phyloP scores from a whole-genome alignment of 2,113 vertebrate genomes.

The Misgurnus mizolepis region DNA sequence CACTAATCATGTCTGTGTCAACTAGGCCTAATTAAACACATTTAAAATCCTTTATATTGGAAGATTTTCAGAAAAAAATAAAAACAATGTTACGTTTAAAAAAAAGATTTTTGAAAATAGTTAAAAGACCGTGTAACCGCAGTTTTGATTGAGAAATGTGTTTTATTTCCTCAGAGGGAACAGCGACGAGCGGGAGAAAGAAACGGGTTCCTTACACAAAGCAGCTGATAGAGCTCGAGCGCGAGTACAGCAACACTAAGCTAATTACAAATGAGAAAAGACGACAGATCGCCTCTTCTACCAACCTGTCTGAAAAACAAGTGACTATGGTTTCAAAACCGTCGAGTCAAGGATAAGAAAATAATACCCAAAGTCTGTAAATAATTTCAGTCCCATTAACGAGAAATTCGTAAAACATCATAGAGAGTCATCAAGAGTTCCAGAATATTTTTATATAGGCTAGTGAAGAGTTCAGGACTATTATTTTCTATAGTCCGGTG shows the following conservation, averaged over 20 bases:
- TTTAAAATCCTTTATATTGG: too few species aligned
- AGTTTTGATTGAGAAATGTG: neutral
- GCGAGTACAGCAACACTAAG: slow-evolving; percentile 89
- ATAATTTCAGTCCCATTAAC: slow-evolving; percentile 46
- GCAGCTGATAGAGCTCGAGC: slow-evolving; percentile 76
- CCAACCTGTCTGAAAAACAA: slow-evolving; percentile 85
- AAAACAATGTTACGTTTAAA: too few species aligned
- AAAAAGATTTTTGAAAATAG: neutral
- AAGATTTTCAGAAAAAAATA: too few species aligned
- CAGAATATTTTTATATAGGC: too few species aligned
- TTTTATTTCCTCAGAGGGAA: slow-evolving; percentile 50
- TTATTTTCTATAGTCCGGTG: too few species aligned
- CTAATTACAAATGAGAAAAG: slow-evolving; percentile 99
- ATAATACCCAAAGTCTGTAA: slow-evolving; percentile 69
- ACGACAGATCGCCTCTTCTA: slow-evolving; percentile 86
- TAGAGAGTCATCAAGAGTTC: neutral
- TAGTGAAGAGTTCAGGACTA: too few species aligned
- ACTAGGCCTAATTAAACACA: too few species aligned
- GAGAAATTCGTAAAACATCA: neutral
- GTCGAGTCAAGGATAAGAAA: slow-evolving; percentile 88
- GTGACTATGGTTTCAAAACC: slow-evolving; percentile 93
- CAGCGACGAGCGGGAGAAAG: slow-evolving; percentile 54
- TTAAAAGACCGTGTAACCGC: neutral
- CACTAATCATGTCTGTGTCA: too few species aligned
- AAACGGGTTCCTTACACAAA: slow-evolving; percentile 63